Evolutionary conservation across 2,888 invertebrate species (phyloP).

Genomic region (Deroplatys truncata): DNA sequence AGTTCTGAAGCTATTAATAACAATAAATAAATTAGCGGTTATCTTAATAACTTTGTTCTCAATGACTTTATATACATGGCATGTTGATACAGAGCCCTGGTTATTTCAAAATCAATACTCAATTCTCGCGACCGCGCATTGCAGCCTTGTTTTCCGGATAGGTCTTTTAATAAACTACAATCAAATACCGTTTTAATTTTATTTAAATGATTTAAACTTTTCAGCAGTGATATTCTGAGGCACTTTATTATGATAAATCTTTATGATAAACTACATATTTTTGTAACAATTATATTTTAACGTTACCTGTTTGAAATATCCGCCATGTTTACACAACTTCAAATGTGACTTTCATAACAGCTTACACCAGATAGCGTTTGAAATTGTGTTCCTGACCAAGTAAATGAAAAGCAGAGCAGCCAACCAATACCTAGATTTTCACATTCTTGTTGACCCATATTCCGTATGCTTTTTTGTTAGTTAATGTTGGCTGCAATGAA

Average conservation of each 20-base stretch:
- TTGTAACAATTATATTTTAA: background rate
- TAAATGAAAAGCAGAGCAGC: background rate
- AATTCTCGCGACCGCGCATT: conserved; percentile 21
- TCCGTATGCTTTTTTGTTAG: background rate
- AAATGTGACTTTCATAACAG: background rate
- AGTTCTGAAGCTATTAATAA: background rate
- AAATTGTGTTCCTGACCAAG: background rate
- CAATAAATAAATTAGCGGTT: background rate
- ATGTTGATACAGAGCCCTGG: background rate
- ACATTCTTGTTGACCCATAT: background rate
- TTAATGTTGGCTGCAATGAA: background rate
- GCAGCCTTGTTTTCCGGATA: background rate
- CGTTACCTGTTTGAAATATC: conserved; percentile 25
- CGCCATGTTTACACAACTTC: conserved; percentile 17
- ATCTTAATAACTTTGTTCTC: background rate
- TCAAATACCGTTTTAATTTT: background rate
- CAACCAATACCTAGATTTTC: background rate
- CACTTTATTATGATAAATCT: background rate
- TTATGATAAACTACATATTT: background rate
- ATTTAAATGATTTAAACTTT: background rate
- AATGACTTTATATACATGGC: background rate
- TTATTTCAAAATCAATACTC: conserved; percentile 19
- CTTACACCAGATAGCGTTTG: too few relatives aligned
- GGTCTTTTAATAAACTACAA: background rate
- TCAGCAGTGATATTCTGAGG: background rate